A percentile compares a stretch with the other conserved stretches of the same genome.
Evolutionary conservation across 1,140 invertebrate genomes (phyloP).

Genomic region (Zaprionus ghesquierei): DNA sequence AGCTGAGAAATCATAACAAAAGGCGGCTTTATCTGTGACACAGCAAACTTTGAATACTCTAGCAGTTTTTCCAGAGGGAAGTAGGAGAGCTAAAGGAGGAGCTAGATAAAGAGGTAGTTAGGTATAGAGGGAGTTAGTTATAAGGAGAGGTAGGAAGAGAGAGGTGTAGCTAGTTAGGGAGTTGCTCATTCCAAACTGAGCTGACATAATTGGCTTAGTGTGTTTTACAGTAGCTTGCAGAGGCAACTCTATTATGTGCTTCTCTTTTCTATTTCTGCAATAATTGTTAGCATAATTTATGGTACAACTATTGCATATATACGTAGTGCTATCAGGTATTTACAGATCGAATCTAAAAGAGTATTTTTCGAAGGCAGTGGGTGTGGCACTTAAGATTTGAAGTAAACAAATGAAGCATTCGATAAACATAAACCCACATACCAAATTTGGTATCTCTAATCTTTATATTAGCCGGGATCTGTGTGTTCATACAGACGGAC

Average conservation of each 20-base stretch:
- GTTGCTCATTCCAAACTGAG: not conserved
- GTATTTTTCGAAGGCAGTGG: no score
- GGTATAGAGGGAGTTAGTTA: not conserved
- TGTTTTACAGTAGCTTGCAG: not conserved
- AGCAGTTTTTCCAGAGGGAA: not conserved
- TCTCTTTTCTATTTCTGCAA: not conserved
- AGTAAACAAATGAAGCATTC: no score
- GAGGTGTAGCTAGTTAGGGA: not conserved
- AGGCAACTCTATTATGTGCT: not conserved
- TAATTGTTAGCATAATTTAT: no score
- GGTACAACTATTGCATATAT: no score
- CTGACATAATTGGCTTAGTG: slow-evolving; percentile 13
- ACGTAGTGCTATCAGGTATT: no score
- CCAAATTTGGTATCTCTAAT: no score
- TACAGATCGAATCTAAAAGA: no score
- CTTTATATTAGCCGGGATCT: no score
- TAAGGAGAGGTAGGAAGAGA: not conserved
- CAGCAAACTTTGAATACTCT: slow-evolving; percentile 30
- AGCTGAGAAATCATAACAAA: slow-evolving; percentile 16
- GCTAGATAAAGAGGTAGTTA: not conserved
- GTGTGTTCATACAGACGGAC: no score
- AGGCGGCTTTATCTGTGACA: slow-evolving; percentile 25
- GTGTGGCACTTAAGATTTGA: no score
- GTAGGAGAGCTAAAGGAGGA: no score
- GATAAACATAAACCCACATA: no score